A percentile compares a stretch with the other conserved stretches of the same genome.
Conservation (phyloP, 2,113 vertebrate genomes). For the Lasiurus borealis region DNA sequence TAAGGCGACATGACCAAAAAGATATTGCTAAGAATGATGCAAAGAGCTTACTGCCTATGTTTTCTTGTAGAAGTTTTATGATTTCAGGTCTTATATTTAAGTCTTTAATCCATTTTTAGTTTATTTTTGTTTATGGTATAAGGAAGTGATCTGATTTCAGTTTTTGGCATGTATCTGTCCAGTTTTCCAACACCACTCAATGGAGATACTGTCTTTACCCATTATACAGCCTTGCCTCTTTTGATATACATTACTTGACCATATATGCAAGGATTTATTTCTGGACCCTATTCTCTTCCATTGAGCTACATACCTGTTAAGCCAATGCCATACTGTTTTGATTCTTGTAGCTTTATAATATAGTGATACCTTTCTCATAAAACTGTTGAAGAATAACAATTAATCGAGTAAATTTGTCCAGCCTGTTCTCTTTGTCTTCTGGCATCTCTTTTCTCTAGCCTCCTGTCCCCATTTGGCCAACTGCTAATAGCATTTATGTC, state of each 20-base stretch:
- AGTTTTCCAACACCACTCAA: neutral
- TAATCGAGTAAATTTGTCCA: neutral
- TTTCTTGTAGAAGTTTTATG: neutral
- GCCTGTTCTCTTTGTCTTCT: conserved; percentile 8
- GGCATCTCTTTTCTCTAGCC: neutral
- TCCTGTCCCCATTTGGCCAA: neutral
- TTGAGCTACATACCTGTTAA: neutral
- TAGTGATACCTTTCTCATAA: neutral
- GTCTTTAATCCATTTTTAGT: neutral
- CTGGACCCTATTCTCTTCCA: neutral
- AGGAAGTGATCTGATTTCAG: neutral
- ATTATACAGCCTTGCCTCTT: neutral
- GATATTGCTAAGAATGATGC: neutral
- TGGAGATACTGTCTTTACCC: neutral
- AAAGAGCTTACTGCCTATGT: neutral
- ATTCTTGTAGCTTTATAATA: neutral
- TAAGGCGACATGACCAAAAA: neutral
- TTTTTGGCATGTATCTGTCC: neutral
- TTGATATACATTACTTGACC: neutral
- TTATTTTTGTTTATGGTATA: neutral
- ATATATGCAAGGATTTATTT: neutral
- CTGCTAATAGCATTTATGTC: neutral
- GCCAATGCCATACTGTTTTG: neutral
- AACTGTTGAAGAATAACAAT: neutral
- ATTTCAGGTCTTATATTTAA: neutral